A percentile compares a stretch with the other conserved stretches of the same genome.
Evolutionary conservation across 2,113 vertebrate species (phyloP).

Genomic region (Heptranchias perlo): DNA sequence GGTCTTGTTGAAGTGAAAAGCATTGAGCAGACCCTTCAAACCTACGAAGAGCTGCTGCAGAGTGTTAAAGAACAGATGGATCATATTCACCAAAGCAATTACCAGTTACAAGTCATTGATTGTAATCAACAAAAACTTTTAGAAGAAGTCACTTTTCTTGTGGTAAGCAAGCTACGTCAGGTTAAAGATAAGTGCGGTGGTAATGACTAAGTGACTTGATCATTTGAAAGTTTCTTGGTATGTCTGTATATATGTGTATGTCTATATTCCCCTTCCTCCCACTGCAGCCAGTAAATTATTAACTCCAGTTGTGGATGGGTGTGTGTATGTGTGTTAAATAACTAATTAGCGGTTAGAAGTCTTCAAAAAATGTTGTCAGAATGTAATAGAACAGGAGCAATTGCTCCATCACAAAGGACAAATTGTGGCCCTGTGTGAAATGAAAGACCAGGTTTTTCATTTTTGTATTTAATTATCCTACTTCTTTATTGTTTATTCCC

Average conservation of each 20-base stretch:
- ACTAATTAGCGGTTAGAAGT: neutral
- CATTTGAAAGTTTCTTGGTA: neutral
- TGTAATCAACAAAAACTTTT: slow-evolving; percentile 43
- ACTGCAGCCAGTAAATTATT: neutral
- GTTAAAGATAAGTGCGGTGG: neutral
- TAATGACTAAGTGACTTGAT: neutral
- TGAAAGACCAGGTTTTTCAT: neutral
- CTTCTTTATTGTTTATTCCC: neutral
- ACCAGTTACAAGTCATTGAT: slow-evolving; percentile 38
- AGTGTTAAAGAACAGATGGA: slow-evolving; percentile 48
- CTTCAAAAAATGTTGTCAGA: neutral
- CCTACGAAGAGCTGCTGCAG: slow-evolving; percentile 41
- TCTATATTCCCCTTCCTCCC: neutral
- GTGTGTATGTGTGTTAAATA: neutral
- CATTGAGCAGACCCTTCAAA: slow-evolving; percentile 45
- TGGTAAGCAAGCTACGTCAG: slow-evolving; percentile 14
- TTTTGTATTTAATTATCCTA: neutral
- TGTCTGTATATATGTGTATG: neutral
- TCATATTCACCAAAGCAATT: slow-evolving; percentile 43
- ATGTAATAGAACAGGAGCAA: neutral
- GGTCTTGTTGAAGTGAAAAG: slow-evolving; percentile 45
- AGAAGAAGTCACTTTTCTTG: slow-evolving; percentile 47
- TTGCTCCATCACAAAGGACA: neutral
- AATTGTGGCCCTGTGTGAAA: neutral
- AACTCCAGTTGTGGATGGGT: neutral